Evolutionary conservation across 1,140 invertebrate species (phyloP), one percentile per base, ranked within the genome.

Genomic region (Lordiphosa stackelbergi): DNA sequence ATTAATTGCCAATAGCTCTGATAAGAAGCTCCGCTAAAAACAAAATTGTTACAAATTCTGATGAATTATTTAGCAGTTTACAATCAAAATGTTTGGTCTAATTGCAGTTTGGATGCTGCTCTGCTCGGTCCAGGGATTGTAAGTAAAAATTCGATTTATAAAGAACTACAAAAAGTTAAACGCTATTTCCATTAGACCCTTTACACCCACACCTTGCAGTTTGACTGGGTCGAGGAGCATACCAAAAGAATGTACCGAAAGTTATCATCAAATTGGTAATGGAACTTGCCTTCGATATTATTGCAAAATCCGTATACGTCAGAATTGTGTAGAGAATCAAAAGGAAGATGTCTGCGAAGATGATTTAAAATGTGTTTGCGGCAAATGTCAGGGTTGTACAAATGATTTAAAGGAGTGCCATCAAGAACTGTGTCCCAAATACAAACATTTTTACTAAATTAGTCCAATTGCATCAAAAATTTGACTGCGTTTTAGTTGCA

Each of bases 401-500:
- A 35, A 12, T 12, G 10, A 11, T 5, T 6, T 19, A 35, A 35
- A n/a, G 12, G 12, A 11, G 5, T 52, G 49, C 36, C 6, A 40
- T 2, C 9, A 31, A 12, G 37, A 52, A 3, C 37, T 52, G 10
- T 40, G 37, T 5, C 49, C 35, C 5, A 1, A 28, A 28, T 5
- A 28, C 22, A 24, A 24, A 16, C 16, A 16, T 16, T 16, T 16
- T 16, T 16, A 16, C 16, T n/a, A n/a, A n/a, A n/a, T n/a, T n/a
- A n/a, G n/a, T n/a, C n/a, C n/a, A n/a, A n/a, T n/a, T n/a, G n/a
- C 3, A 22, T 5, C 19, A 22, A 22, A 2, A 22, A 22, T 22
- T 22, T 57, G 8, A 22, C 35, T 66, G 62, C 46, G 43, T 66
- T 53, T 24, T 51, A 6, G 22, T 51, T 69, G 28, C 55, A 58